A percentile compares a stretch with the other conserved stretches of the same genome.
These are phyloP conservation scores for Drosophila eugracilis DNA, from an alignment of 1,140 invertebrate genomes.

Conservation along the genomic window DNA sequence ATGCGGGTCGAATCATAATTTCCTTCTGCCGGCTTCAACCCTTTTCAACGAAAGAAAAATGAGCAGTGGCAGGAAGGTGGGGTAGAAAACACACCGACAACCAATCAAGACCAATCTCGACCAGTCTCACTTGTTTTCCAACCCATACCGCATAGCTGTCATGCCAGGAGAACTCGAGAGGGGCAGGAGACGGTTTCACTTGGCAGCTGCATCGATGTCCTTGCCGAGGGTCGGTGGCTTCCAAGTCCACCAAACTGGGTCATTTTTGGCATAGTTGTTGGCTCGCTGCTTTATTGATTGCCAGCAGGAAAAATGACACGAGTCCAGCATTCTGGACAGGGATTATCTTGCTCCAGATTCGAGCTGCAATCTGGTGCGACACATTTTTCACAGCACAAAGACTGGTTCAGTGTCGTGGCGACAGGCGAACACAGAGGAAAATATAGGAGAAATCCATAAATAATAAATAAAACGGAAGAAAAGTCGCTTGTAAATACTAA, in stretches of 20 bases:
- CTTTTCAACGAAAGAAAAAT: constrained; percentile 26
- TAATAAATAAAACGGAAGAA: too few relatives aligned
- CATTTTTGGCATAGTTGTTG: constrained; percentile 67
- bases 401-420: neutral
- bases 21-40: constrained; percentile 8
- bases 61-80: neutral
- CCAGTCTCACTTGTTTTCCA: constrained; percentile 25
- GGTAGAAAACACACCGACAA: neutral
- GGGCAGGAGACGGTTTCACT: constrained; percentile 34
- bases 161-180: constrained; percentile 28
- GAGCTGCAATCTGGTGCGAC: constrained; percentile 4
- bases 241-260: constrained; percentile 64
- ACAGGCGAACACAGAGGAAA: neutral
- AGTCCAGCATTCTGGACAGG: constrained; percentile 21
- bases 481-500: too few relatives aligned
- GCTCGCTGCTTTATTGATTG: constrained; percentile 62
- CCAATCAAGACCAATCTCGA: constrained; percentile 36
- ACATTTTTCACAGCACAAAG: constrained; percentile 18
- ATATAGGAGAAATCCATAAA: too few relatives aligned
- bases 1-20: constrained; percentile 37
- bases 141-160: constrained; percentile 16
- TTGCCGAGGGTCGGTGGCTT: constrained; percentile 36
- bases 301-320: constrained; percentile 32
- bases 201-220: constrained; percentile 58
- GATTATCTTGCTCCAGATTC: constrained; percentile 27